Evolutionary conservation across 2,113 vertebrate species (phyloP).

Genomic region (Leptodactylus fuscus): DNA sequence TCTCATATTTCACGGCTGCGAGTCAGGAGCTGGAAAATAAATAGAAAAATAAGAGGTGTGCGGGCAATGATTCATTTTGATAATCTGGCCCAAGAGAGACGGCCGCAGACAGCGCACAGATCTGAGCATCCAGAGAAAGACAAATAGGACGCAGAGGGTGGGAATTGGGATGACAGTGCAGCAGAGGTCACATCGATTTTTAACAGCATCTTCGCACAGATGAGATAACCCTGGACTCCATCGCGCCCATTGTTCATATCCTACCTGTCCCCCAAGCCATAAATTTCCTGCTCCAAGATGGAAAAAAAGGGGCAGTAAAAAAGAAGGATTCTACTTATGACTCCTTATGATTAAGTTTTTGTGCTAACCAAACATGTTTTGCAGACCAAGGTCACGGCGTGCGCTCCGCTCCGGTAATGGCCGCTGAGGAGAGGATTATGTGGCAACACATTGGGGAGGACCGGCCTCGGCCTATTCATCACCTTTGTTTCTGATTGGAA

Average conservation of each 20-base stretch:
- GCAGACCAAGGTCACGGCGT: conserved; percentile 81
- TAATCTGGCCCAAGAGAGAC: conserved; percentile 86
- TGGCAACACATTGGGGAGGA: conserved; percentile 67
- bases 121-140: conserved; percentile 81
- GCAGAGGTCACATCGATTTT: conserved; percentile 91
- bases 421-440: conserved; percentile 65
- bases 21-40: conserved; percentile 83
- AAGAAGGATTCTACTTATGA: conserved; percentile 81
- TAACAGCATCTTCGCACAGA: conserved; percentile 80
- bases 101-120: conserved; percentile 80
- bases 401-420: conserved; percentile 76
- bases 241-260: conserved; percentile 87
- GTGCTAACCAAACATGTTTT: conserved; percentile 79
- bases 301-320: conserved; percentile 76
- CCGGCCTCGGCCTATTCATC: conserved; percentile 71
- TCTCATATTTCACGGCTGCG: conserved; percentile 82
- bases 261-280: conserved; percentile 83
- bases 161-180: conserved; percentile 83
- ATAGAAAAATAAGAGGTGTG: conserved; percentile 83
- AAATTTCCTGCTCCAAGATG: conserved; percentile 77
- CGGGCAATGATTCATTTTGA: conserved; percentile 86
- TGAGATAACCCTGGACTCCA: conserved; percentile 86
- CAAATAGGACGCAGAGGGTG: conserved; percentile 86
- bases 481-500: conserved; percentile 72
- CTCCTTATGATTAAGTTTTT: conserved; percentile 85